Percentiles rank a stretch among this genome's conserved stretches.
Conservation (phyloP, 2,888 invertebrate species). For the Aethes cnicana region DNA sequence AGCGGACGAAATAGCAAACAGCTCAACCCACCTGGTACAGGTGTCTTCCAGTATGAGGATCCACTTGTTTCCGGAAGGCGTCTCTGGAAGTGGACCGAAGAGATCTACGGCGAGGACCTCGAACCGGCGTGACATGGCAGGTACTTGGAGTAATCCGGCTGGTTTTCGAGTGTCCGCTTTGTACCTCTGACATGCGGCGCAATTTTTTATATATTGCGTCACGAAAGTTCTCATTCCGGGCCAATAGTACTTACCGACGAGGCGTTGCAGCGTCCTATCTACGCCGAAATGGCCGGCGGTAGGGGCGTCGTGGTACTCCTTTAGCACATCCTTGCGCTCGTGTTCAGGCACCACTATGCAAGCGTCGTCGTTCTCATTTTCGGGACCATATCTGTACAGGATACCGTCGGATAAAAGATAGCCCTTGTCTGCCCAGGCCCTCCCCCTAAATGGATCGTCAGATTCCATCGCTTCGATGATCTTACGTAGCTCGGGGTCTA, state of each 20-base stretch:
- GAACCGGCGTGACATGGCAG: too few species aligned
- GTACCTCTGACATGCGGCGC: conserved; percentile 5
- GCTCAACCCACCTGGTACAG: too few species aligned
- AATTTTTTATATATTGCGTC: conserved; percentile 27
- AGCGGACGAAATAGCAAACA: too few species aligned
- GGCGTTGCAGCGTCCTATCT: conserved; percentile 14
- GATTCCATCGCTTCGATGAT: conserved; percentile 32
- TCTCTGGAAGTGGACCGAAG: conserved; percentile 38
- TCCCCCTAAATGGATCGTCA: conserved; percentile 30
- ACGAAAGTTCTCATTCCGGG: conserved; percentile 35
- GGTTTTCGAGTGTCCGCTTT: too few species aligned
- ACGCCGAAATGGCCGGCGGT: not conserved
- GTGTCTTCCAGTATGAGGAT: too few species aligned
- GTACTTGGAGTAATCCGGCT: too few species aligned
- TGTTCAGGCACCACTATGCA: conserved; percentile 33
- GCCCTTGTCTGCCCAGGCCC: conserved; percentile 27
- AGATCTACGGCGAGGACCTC: conserved; percentile 37
- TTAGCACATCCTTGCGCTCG: conserved; percentile 9
- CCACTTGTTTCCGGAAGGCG: conserved; percentile 33
- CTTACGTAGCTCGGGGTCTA: not conserved
- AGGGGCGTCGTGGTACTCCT: not conserved
- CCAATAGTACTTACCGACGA: conserved; percentile 34
- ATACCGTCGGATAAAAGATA: conserved; percentile 30
- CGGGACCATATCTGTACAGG: conserved; percentile 23
- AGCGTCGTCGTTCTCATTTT: conserved; percentile 14